Base-by-base conservation (phyloP, 2,797 vertebrate genomes). In the Helostoma temminkii region DNA sequence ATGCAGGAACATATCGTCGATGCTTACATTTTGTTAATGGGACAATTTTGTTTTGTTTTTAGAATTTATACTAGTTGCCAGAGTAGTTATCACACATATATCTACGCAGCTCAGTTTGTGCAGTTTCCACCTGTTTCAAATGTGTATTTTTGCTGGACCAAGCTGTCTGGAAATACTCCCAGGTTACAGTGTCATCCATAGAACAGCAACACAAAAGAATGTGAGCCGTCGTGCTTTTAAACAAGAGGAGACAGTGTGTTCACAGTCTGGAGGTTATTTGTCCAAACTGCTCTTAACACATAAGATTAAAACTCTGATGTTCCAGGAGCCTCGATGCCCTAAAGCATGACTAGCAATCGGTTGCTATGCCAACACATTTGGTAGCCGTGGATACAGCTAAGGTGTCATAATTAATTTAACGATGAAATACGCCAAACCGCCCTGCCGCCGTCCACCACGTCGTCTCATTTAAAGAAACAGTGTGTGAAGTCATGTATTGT, bases 291-390 rank as follows among this genome's bases (percentile, higher is more conserved):
- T n/a, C 0, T 66, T 45, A 63, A 30, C 26, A n/a, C 32, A 2
- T 15, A 6, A 9, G 6, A 60, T 18, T 2, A 9, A 58, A 53
- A 19, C 9, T 10, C 3, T 26, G 12, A 42, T 26, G 32, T 43
- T 60, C 21, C 14, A 57, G 32, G 9, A 2, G 21, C 19, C 6
- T 28, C 8, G 18, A 62, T 54, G 39, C 25, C 66, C 61, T 7
- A 6, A 41, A 1, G 37, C 26, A 3, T 28, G 57, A 54, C 50
- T 56, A 22, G 59, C 50, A 48, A 42, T 32, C 8, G 16, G 82
- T 78, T 76, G 62, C 36, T 52, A 83, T 71, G 58, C 30, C 76
- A 52, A 80, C 68, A 5, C 8, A 24, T 14, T 61, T 18, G 25
- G 54, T 68, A 47, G 41, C 55, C 47, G 21, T 45, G 32, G 48